Conservation (phyloP, 2,113 vertebrate genomes). For the Emydura subglobosa region DNA sequence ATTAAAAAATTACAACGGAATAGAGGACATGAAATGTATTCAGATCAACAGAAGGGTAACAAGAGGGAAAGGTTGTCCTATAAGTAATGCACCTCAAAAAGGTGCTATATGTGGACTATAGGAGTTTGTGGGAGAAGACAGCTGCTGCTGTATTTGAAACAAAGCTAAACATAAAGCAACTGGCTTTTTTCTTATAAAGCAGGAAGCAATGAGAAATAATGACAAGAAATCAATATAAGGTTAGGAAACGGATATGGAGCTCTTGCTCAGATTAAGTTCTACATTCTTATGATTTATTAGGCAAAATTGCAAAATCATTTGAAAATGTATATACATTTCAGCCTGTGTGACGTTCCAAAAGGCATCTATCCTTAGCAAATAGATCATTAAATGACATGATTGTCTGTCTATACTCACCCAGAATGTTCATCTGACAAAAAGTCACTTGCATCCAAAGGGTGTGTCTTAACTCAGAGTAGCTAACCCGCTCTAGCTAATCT, state of each 20-base stretch:
- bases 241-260: background rate
- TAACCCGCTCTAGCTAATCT: background rate
- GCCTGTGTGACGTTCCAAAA: background rate
- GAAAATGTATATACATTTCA: background rate
- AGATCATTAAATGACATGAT: background rate
- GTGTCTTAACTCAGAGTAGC: background rate
- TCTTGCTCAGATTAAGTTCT: background rate
- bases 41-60: background rate
- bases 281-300: background rate
- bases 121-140: too few species aligned
- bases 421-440: background rate
- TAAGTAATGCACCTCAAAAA: background rate
- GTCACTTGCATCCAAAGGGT: background rate
- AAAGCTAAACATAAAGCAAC: background rate
- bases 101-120: too few species aligned
- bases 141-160: background rate
- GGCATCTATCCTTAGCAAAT: background rate
- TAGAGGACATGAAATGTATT: background rate
- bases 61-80: background rate
- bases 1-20: background rate
- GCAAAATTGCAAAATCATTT: background rate
- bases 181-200: background rate
- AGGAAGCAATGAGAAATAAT: background rate
- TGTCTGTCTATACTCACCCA: background rate
- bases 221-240: background rate